Base-by-base conservation (phyloP, 2,113 vertebrate genomes). In the Amia ocellicauda region DNA sequence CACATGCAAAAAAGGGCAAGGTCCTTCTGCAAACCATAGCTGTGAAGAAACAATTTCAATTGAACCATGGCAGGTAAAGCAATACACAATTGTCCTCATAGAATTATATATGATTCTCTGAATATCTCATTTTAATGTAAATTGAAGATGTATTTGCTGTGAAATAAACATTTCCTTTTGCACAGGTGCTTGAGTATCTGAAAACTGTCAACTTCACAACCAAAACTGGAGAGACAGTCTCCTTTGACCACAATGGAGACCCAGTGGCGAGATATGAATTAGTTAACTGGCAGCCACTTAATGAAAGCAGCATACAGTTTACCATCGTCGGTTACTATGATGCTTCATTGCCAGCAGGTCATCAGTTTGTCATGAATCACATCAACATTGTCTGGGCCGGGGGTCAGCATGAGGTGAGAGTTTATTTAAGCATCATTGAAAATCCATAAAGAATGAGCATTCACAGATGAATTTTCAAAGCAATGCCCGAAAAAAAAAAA, bases 301-400 rank as follows among this genome's bases (percentile, higher is more conserved):
- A 67, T 5, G 64, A 76, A 9, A 76, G 78, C 19, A 73, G 65
- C 0, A 68, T 87, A 26, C 65, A 77, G 26, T 89, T 89, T 62
- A 80, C 78, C 63, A 76, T 77, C 31, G 82, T 89, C 3, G 87
- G 87, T 24, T 86, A 78, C 63, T 89, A 88, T 51, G 87, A 89
- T 2, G 82, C 80, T 9, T 84, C 84, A 0, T 60, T 82, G 16
- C 82, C 81, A 14, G 62, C 64, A 27, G 82, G 78, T 59, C 52
- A 80, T 55, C 80, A 62, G 45, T 84, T 89, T 67, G 61, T 80
- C 16, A 78, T 86, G 16, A 73, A 73, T 2, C 69, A 63, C 14
- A 59, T 76, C n/a, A 70, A 24, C 19, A 85, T 88, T 36, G 60
- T 76, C 9, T 88, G 86, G 85, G 76, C 78, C 26, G 77, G 69